A percentile compares a stretch with the other conserved stretches of the same genome.
phyloP scores from a whole-genome alignment of 2,888 invertebrate species.

The Nineta flava region DNA sequence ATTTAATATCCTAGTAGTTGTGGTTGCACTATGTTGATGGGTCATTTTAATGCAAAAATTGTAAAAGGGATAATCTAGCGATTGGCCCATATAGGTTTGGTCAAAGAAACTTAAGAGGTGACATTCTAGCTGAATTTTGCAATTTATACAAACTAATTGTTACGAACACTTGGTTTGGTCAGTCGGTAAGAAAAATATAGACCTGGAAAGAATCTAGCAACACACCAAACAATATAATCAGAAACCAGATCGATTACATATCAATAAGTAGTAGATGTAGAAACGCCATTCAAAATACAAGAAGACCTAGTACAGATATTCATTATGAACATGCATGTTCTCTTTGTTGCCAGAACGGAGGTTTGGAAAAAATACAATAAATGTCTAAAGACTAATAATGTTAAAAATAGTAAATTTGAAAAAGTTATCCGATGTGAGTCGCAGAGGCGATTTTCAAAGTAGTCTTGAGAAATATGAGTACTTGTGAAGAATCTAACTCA shows the following conservation, averaged over 20 bases:
- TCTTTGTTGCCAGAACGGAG: background rate
- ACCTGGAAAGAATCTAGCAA: background rate
- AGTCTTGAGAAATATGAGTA: no score
- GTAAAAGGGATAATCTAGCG: background rate
- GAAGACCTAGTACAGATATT: background rate
- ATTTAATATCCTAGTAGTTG: background rate
- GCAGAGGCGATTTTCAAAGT: background rate
- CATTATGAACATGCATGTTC: background rate
- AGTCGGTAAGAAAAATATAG: background rate
- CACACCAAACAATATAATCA: background rate
- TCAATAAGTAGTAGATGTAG: background rate
- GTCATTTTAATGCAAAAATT: background rate
- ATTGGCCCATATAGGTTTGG: background rate
- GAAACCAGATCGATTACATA: constrained; percentile 1
- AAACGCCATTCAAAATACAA: background rate
- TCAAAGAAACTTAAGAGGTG: background rate
- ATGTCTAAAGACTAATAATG: background rate
- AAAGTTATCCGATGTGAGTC: background rate
- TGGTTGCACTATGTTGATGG: background rate
- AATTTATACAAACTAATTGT: background rate
- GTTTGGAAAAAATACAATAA: background rate
- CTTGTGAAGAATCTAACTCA: no score
- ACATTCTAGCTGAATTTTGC: background rate
- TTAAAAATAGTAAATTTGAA: background rate
- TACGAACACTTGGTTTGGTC: background rate